Evolutionary conservation across 2,888 invertebrate species (phyloP).

Genomic region (Tortricodes alternella): DNA sequence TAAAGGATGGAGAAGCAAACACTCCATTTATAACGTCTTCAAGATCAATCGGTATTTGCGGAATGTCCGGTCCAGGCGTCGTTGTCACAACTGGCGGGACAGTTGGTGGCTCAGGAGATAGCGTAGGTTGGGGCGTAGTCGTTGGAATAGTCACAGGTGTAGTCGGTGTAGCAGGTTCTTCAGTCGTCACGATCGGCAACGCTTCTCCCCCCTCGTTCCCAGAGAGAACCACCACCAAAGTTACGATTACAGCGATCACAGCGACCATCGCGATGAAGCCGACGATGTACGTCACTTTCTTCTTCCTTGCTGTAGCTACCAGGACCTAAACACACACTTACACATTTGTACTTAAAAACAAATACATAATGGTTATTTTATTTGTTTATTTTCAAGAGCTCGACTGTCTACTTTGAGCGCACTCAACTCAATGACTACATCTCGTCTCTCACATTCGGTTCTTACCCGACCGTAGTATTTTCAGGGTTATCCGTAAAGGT

Average conservation of each 20-base stretch:
- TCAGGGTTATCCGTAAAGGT: conserved; percentile 36
- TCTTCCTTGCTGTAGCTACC: conserved; percentile 81
- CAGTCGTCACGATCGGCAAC: conserved; percentile 52
- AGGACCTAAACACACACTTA: conserved; percentile 76
- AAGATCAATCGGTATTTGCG: conserved; percentile 71
- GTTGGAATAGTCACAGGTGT: conserved; percentile 25
- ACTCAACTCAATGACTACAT: conserved; percentile 11
- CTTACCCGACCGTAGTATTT: conserved; percentile 18
- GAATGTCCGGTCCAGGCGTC: conserved; percentile 43
- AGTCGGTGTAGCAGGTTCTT: conserved; percentile 41
- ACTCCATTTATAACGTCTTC: conserved; percentile 88
- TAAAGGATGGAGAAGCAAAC: conserved; percentile 86
- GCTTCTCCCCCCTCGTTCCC: conserved; percentile 57
- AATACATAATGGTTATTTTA: background rate
- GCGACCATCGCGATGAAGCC: conserved; percentile 81
- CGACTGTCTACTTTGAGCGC: background rate
- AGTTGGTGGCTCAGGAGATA: conserved; percentile 19
- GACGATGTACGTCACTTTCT: conserved; percentile 80
- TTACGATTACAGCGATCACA: conserved; percentile 83
- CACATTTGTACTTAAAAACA: background rate
- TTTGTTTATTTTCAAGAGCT: background rate
- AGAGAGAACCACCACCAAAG: conserved; percentile 82
- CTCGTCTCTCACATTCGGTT: conserved; percentile 5
- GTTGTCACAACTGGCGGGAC: background rate
- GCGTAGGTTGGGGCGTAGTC: too few species aligned